Percentiles rank a stretch among this genome's conserved stretches.
These are phyloP conservation scores for Donacobius atricapilla DNA, from an alignment of 2,113 vertebrate species.

Conservation along the genomic window DNA sequence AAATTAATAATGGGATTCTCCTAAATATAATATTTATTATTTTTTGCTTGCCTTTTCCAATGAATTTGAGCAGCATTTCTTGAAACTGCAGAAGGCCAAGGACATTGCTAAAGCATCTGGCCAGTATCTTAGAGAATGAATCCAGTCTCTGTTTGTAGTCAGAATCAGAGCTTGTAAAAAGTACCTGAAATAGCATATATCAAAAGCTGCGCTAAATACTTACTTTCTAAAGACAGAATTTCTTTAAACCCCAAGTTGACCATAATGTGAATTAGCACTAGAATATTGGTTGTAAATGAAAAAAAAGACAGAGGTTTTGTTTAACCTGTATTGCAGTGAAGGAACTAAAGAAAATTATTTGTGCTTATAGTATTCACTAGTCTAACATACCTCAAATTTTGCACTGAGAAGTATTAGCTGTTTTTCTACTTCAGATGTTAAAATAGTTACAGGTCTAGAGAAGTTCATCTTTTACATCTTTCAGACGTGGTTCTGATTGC, in stretches of 20 bases:
- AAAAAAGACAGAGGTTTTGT: neutral
- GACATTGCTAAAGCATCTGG: neutral
- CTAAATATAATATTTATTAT: neutral
- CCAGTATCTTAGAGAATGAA: neutral
- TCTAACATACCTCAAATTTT: neutral
- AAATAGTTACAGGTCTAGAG: neutral
- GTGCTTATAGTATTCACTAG: neutral
- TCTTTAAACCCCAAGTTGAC: neutral
- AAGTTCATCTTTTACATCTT: neutral
- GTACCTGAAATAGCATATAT: neutral
- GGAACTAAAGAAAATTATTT: neutral
- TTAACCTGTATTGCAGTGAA: neutral
- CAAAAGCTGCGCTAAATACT: neutral
- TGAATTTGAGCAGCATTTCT: neutral
- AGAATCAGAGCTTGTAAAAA: neutral
- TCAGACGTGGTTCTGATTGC: neutral
- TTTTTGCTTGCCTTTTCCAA: neutral
- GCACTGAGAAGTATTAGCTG: neutral
- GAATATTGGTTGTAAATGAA: neutral
- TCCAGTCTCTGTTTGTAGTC: neutral
- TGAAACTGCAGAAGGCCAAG: neutral
- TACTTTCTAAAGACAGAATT: neutral
- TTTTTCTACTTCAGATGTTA: neutral
- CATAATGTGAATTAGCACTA: neutral
- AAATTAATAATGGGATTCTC: neutral